A percentile compares a stretch with the other conserved stretches of the same genome.
These are phyloP conservation scores for Wiebesia pumilae DNA, from an alignment of 1,140 invertebrate species.

Conservation along the genomic window DNA sequence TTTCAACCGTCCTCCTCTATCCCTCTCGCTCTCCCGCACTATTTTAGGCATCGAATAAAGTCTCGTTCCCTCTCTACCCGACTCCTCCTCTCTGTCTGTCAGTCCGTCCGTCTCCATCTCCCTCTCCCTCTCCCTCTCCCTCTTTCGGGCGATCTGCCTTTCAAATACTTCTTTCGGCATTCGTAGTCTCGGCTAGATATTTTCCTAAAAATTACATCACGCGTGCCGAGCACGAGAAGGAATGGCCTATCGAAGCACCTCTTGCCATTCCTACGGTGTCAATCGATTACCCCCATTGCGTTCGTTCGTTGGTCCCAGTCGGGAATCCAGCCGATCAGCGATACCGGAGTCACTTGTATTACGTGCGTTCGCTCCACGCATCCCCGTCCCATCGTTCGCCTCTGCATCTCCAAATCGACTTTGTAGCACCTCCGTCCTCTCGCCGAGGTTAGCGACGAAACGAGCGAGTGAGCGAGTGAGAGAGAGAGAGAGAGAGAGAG, in stretches of 20 bases:
- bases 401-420: neutral
- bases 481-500: neutral
- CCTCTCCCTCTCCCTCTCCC: slow-evolving; percentile 32
- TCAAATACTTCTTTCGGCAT: neutral
- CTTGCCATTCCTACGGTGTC: too few species aligned
- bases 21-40: slow-evolving; percentile 48
- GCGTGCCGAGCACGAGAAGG: too few species aligned
- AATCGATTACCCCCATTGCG: too few species aligned
- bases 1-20: slow-evolving; percentile 45
- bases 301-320: neutral
- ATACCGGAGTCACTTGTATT: neutral
- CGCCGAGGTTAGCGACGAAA: too few species aligned
- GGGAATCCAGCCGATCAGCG: too few species aligned
- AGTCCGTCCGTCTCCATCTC: slow-evolving; percentile 9
- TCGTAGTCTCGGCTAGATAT: too few species aligned
- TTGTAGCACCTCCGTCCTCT: neutral
- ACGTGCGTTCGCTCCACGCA: neutral
- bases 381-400: neutral
- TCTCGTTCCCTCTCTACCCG: neutral
- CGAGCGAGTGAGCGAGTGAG: neutral
- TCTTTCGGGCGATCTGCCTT: neutral
- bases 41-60: slow-evolving; percentile 32
- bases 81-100: neutral
- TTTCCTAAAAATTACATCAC: too few species aligned
- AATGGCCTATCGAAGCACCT: too few species aligned